Evolutionary conservation across 2,888 invertebrate genomes (phyloP).

Genomic region (Orthosia incerta): DNA sequence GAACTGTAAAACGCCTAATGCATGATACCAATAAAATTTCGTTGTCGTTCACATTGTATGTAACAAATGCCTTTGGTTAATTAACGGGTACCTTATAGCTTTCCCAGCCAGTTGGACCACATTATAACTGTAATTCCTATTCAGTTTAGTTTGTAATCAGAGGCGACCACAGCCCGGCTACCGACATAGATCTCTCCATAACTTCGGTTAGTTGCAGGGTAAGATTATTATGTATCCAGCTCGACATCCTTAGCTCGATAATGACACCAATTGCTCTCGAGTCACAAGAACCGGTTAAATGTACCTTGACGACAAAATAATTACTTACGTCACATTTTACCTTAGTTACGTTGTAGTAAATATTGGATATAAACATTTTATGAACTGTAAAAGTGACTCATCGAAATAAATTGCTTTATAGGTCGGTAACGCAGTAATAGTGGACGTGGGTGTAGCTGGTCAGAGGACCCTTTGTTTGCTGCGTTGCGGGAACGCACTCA

Average conservation of each 20-base stretch:
- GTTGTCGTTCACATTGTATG: background rate
- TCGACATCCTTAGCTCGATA: constrained; percentile 75
- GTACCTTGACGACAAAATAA: constrained; percentile 74
- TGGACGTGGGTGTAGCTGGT: constrained; percentile 85
- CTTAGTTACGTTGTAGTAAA: constrained; percentile 70
- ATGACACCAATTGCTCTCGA: constrained; percentile 77
- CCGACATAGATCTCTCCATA: constrained; percentile 78
- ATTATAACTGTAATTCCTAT: constrained; percentile 77
- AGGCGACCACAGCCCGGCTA: constrained; percentile 83
- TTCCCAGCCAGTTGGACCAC: constrained; percentile 67
- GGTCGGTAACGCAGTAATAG: constrained; percentile 74
- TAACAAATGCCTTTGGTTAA: constrained; percentile 31
- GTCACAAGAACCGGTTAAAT: constrained; percentile 74
- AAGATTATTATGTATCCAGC: constrained; percentile 77
- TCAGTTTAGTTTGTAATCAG: constrained; percentile 80
- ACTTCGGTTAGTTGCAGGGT: constrained; percentile 71
- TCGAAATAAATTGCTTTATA: constrained; percentile 85
- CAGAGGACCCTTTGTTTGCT: constrained; percentile 88
- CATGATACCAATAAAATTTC: background rate
- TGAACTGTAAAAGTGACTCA: constrained; percentile 83
- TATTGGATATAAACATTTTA: constrained; percentile 76
- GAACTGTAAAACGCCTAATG: background rate
- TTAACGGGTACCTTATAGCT: constrained; percentile 56
- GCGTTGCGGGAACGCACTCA: constrained; percentile 87
- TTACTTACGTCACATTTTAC: constrained; percentile 75